Evolutionary conservation across 2,797 vertebrate species (phyloP).

Genomic region (Ambastaia sidthimunki): DNA sequence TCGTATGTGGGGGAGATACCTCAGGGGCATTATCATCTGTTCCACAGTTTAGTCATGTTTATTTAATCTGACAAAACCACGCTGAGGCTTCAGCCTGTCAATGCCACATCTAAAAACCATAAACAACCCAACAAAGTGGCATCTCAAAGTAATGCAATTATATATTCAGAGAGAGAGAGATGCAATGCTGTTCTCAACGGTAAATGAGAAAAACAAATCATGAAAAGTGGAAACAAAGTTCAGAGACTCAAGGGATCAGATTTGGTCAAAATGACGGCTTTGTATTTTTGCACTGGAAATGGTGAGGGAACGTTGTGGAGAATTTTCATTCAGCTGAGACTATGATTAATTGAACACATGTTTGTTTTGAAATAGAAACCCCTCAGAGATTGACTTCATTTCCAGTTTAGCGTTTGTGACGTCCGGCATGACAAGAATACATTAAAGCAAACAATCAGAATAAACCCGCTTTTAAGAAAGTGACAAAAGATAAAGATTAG

Average conservation of each 20-base stretch:
- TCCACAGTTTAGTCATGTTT: constrained; percentile 49
- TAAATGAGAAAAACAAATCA: constrained; percentile 5
- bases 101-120: constrained; percentile 38
- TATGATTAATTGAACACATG: constrained; percentile 61
- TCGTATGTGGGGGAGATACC: constrained; percentile 13
- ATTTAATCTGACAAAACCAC: constrained; percentile 54
- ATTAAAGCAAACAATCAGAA: constrained; percentile 43
- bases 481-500: constrained; percentile 40
- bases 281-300: constrained; percentile 19
- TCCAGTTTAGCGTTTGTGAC: constrained; percentile 40
- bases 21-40: constrained; percentile 21
- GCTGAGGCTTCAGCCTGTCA: constrained; percentile 36
- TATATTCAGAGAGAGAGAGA: constrained; percentile 44
- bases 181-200: constrained; percentile 21
- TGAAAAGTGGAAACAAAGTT: constrained; percentile 35
- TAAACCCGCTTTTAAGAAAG: constrained; percentile 23
- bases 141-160: constrained; percentile 55
- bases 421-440: constrained; percentile 41
- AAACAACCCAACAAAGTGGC: constrained; percentile 50
- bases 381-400: constrained; percentile 47
- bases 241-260: constrained; percentile 44
- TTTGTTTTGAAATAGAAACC: constrained; percentile 54
- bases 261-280: constrained; percentile 46
- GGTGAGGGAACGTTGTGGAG: constrained; percentile 29
- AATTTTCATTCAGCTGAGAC: constrained; percentile 46